These are phyloP conservation scores for Elephantulus edwardii DNA, from an alignment of 2,113 vertebrate species.

Conservation along the genomic window DNA sequence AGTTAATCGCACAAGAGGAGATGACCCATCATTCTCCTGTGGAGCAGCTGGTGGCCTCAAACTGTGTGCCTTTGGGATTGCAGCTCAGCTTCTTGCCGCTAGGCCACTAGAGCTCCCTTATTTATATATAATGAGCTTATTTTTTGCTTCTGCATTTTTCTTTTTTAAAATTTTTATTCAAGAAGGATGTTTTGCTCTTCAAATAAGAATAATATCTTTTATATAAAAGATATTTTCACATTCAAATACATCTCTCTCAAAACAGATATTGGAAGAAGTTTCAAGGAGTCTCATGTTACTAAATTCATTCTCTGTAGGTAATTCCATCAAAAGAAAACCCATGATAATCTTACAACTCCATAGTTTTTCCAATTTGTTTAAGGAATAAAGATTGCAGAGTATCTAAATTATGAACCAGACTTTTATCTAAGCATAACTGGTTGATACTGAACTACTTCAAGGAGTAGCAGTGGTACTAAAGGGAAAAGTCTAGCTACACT, in stretches of 20 bases:
- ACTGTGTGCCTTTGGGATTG: too few species aligned
- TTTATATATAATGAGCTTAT: too few species aligned
- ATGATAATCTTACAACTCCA: neutral
- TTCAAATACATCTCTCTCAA: neutral
- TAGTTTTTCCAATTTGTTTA: neutral
- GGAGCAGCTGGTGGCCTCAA: too few species aligned
- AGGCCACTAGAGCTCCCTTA: too few species aligned
- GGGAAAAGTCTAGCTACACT: too few species aligned
- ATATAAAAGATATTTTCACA: neutral
- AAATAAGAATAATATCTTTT: neutral
- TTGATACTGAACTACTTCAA: too few species aligned
- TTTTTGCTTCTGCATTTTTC: neutral
- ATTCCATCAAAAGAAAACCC: neutral
- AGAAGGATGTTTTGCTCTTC: neutral
- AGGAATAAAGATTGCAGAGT: neutral
- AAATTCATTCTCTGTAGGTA: neutral
- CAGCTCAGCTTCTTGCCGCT: too few species aligned
- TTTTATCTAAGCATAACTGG: neutral
- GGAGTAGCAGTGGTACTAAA: too few species aligned
- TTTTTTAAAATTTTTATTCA: neutral
- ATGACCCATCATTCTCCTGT: too few species aligned
- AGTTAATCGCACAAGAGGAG: too few species aligned
- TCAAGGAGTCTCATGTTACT: neutral
- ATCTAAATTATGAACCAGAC: neutral
- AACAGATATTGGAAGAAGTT: neutral